Evolutionary conservation across 2,797 vertebrate species (phyloP), one percentile per base, ranked within the genome.

Genomic region (Gorsachius magnificus): DNA sequence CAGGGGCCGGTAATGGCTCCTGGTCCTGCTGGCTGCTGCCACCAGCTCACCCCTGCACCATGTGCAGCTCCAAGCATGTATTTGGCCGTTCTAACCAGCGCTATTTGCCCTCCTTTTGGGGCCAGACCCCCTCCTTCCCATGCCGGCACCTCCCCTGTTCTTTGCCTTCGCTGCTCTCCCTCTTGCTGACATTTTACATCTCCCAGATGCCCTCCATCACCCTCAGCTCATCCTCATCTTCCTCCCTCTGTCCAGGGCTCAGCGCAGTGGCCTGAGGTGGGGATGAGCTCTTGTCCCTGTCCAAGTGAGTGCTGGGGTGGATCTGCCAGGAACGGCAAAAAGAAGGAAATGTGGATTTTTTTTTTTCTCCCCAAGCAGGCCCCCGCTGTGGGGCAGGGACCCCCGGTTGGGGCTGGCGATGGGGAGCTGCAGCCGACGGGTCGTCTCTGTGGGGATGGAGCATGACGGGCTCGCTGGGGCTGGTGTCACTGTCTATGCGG

Each of bases 261-360:
- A 3, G 58, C 0, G 2, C 3, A 2, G 65, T 51, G 72, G 26
- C 50, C 38, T 4, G 6, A n/a, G 25, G 2, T 35, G 69, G 26
- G 72, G 17, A 41, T 0, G 2, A 1, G 46, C 6, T 51, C 35
- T 28, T 1, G 0, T n/a, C 75, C 38, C n/a, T 2, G 0, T 19
- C 51, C 45, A 11, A 35, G 36, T 1, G 2, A 16, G 22, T 22
- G 41, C 36, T 1, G 1, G 61, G 21, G 11, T 1, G 16, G 28
- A 22, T 54, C 51, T 19, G 18, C 68, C 36, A 13, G 64, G 26
- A 11, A 28, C 0, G 4, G 12, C 28, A 5, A 22, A 33, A 4
- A 82, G 56, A 43, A 31, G 43, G 36, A 31, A 77, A 56, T 5
- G 10, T 0, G 64, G 50, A 35, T 36, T 65, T n/a, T 45, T 10